phyloP scores from a whole-genome alignment of 2,888 invertebrate species.

The Metellina segmentata region DNA sequence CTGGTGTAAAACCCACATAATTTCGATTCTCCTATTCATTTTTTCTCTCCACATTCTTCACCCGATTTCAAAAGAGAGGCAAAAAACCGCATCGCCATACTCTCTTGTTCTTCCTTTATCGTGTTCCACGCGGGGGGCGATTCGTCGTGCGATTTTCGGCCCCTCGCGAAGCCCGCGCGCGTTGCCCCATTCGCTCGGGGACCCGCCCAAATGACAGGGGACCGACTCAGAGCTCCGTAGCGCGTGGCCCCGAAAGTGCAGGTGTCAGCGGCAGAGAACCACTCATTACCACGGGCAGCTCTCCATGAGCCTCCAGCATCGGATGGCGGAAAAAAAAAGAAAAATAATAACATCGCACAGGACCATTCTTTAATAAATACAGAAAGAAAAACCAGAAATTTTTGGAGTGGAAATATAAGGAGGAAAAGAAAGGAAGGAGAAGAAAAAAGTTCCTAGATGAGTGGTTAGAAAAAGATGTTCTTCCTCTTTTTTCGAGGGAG shows the following conservation, averaged over 20 bases:
- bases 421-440: not conserved
- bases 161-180: not conserved
- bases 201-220: conserved; percentile 75
- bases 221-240: conserved; percentile 18
- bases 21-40: conserved; percentile 16
- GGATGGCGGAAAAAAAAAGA: conserved; percentile 10
- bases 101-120: conserved; percentile 22
- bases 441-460: conserved; percentile 45
- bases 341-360: conserved; percentile 50
- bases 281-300: conserved; percentile 60
- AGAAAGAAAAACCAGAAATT: conserved; percentile 37
- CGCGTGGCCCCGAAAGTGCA: conserved; percentile 71
- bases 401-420: conserved; percentile 40
- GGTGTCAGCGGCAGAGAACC: conserved; percentile 67
- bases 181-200: not conserved
- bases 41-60: conserved; percentile 7
- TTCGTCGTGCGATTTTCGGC: conserved; percentile 8
- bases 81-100: conserved; percentile 5
- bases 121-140: conserved; percentile 6
- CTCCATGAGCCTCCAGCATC: conserved; percentile 34
- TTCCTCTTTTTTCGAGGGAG: conserved; percentile 30
- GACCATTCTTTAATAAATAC: conserved; percentile 25
- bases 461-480: conserved; percentile 35
- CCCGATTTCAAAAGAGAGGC: not conserved
- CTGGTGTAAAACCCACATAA: conserved; percentile 45